Evolutionary conservation across 2,797 vertebrate genomes (phyloP).

Genomic region (Gymnodraco acuticeps): DNA sequence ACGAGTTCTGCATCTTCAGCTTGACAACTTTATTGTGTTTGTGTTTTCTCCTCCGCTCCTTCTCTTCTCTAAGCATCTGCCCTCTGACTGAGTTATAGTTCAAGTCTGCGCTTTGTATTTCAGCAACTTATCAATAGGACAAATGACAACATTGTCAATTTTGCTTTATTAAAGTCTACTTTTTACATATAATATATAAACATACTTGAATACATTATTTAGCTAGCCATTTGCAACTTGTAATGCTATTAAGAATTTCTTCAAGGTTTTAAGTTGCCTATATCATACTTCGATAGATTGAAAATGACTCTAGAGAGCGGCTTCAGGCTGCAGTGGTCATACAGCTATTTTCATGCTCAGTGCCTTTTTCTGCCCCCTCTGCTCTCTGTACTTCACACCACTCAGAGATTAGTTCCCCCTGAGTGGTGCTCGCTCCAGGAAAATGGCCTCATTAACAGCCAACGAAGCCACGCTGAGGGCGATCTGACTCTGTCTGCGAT

Average conservation of each 20-base stretch:
- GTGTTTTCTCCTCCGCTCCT: neutral
- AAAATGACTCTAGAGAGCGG: neutral
- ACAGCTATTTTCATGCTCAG: constrained; percentile 68
- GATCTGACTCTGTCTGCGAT: constrained; percentile 83
- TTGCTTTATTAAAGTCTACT: neutral
- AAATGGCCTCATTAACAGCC: constrained; percentile 87
- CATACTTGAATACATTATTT: neutral
- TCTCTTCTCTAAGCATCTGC: neutral
- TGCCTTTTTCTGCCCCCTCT: constrained; percentile 62
- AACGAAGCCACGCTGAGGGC: constrained; percentile 80
- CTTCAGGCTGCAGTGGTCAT: constrained; percentile 23
- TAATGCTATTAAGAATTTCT: neutral
- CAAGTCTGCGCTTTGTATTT: neutral
- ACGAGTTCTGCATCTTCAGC: neutral
- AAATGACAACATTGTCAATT: neutral
- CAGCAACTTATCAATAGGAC: neutral
- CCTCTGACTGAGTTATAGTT: constrained; percentile 10
- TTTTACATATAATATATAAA: neutral
- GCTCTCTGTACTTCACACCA: constrained; percentile 74
- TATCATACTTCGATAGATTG: constrained; percentile 12
- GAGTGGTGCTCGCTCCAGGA: constrained; percentile 77
- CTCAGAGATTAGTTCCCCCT: constrained; percentile 80
- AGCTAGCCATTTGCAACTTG: neutral
- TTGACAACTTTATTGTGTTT: neutral
- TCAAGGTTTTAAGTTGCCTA: neutral